phyloP scores from a whole-genome alignment of 2,113 vertebrate species.

The Platysternon megacephalum region DNA sequence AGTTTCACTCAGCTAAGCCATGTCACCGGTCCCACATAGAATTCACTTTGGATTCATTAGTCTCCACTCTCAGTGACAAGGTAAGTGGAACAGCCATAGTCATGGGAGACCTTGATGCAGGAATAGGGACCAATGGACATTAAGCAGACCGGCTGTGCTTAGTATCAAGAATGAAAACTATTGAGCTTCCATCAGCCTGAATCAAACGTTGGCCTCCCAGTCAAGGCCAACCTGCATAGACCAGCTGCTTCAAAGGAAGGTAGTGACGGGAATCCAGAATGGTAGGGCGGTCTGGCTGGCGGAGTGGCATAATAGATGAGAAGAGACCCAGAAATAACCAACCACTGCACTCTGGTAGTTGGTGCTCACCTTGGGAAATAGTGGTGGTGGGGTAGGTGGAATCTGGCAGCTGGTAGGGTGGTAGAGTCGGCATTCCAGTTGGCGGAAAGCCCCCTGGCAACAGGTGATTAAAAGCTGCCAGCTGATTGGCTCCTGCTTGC shows the following conservation, averaged over 20 bases:
- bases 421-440: constrained; percentile 92
- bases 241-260: accelerated
- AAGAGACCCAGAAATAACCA: background rate
- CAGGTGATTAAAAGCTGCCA: constrained; percentile 98
- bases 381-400: constrained; percentile 90
- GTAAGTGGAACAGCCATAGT: background rate
- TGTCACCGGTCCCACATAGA: accelerated
- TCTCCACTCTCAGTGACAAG: background rate
- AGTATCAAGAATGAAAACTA: background rate
- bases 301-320: background rate
- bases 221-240: background rate
- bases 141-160: background rate
- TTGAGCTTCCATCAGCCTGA: background rate
- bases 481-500: constrained; percentile 96
- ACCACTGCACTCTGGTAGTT: accelerated
- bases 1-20: background rate
- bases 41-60: background rate
- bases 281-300: accelerated
- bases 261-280: accelerated
- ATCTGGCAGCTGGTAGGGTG: constrained; percentile 95
- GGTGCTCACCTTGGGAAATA: constrained; percentile 91
- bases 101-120: accelerated
- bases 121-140: background rate
- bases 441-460: constrained; percentile 95
- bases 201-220: background rate